A percentile compares a stretch with the other conserved stretches of the same genome.
Conservation (phyloP, 2,888 invertebrate genomes). For the Quadroppia sp. region DNA sequence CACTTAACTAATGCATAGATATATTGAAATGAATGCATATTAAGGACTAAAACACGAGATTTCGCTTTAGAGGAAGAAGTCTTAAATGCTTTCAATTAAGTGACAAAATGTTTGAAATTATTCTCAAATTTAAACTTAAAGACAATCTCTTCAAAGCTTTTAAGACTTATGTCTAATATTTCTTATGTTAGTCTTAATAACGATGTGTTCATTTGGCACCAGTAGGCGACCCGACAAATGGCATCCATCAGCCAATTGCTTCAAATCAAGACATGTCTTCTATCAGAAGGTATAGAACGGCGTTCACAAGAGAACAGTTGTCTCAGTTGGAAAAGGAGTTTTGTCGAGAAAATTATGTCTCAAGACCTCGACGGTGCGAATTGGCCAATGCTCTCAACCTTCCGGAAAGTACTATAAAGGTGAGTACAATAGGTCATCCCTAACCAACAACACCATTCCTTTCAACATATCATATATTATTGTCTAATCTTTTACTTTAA, state of each 20-base stretch:
- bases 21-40: conserved; percentile 15
- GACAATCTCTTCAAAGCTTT: background rate
- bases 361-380: conserved; percentile 88
- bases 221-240: conserved; percentile 32
- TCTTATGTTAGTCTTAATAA: conserved; percentile 8
- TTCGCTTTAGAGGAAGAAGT: background rate
- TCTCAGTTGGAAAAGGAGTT: conserved; percentile 91
- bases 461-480: too few species aligned
- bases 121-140: background rate
- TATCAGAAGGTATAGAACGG: conserved; percentile 87
- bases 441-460: background rate
- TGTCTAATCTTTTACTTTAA: too few species aligned
- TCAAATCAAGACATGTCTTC: conserved; percentile 51
- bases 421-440: too few species aligned
- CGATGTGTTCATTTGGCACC: background rate
- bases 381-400: conserved; percentile 85
- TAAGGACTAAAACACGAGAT: conserved; percentile 1
- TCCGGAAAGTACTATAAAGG: conserved; percentile 95
- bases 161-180: background rate
- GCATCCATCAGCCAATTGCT: background rate
- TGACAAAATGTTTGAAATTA: background rate
- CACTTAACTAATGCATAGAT: background rate
- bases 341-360: conserved; percentile 94
- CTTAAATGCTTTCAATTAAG: background rate
- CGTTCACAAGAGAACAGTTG: conserved; percentile 92